Evolutionary conservation across 1,140 invertebrate genomes (phyloP), one percentile per base, ranked within the genome.

Genomic region (Papilio aristodemus): DNA sequence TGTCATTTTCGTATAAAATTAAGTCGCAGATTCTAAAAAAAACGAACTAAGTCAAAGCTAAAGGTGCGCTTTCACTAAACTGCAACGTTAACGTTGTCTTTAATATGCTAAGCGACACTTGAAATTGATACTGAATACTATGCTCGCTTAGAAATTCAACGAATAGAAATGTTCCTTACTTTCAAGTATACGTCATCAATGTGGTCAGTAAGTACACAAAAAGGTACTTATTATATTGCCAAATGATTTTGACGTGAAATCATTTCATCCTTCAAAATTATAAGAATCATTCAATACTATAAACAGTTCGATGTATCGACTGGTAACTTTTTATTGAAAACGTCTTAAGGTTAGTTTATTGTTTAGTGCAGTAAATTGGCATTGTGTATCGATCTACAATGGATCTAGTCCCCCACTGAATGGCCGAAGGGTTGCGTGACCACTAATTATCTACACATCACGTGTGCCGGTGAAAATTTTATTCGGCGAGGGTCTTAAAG

Each of bases 401-500:
- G 4, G 43, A 46, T 11, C 27, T 25, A 43, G 14, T 22, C 17
- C 60, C 60, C 60, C 22, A 25, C 14, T 50, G 60, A 41, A 63
- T 41, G 63, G 43, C 9, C 59, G 59, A 64, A 50, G 63, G 63
- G 63, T 66, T 66, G 63, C 63, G 63, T 66, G 63, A 66, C 63
- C 63, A 32, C 63, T 66, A 66, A 66, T 66, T 66, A 66, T 66
- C 25, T 36, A 14, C 36, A 39, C 59, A 66, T 66, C 63, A 66
- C 63, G 63, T 66, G 63, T 41, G 10, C 39, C 36, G 36, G 62
- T 66, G 63, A 66, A 66, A 66, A 66, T 66, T 66, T 66, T 46
- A 46, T 66, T 66, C 62, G 62, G 62, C 41, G 63, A 66, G 63
- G 63, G 63, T 66, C 63, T 32, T 50, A 66, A 66, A 66, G 63